These are phyloP conservation scores for Caenorhabditis tropicalis DNA, from an alignment of 1,140 invertebrate species.

Conservation along the genomic window DNA sequence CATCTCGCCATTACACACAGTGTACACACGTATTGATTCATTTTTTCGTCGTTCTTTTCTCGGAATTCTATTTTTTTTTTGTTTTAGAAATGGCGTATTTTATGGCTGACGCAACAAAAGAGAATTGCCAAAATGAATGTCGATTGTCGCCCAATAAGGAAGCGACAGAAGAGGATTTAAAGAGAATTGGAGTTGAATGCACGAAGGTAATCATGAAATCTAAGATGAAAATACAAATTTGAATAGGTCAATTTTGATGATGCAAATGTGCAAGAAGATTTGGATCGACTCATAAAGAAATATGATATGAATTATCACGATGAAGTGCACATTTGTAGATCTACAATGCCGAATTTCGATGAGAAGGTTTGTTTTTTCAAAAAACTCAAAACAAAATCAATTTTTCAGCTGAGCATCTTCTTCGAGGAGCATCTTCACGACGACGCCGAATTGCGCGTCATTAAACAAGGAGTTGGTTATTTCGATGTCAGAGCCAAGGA, in stretches of 20 bases:
- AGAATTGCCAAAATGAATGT: conserved; percentile 12
- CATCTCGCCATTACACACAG: background rate
- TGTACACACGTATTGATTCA: background rate
- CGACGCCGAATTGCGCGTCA: conserved; percentile 93
- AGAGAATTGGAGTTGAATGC: background rate
- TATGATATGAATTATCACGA: conserved; percentile 41
- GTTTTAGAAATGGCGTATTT: conserved; percentile 31
- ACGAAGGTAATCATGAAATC: background rate
- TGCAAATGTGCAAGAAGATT: background rate
- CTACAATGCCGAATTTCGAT: conserved; percentile 36
- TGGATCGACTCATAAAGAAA: conserved; percentile 22
- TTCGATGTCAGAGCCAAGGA: conserved; percentile 78
- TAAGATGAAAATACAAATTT: background rate
- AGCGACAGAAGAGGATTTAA: conserved; percentile 16
- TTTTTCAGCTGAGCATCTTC: conserved; percentile 47
- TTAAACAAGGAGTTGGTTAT: conserved; percentile 87
- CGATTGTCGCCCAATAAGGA: background rate
- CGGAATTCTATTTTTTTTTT: background rate
- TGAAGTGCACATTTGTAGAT: conserved; percentile 5
- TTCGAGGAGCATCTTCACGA: conserved; percentile 89
- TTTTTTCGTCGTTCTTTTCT: background rate
- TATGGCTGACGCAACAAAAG: background rate
- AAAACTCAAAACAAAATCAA: background rate
- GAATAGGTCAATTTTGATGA: conserved; percentile 29
- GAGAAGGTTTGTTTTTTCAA: background rate